These are phyloP conservation scores for Xylota segnis DNA, from an alignment of 2,888 invertebrate species.

Conservation along the genomic window DNA sequence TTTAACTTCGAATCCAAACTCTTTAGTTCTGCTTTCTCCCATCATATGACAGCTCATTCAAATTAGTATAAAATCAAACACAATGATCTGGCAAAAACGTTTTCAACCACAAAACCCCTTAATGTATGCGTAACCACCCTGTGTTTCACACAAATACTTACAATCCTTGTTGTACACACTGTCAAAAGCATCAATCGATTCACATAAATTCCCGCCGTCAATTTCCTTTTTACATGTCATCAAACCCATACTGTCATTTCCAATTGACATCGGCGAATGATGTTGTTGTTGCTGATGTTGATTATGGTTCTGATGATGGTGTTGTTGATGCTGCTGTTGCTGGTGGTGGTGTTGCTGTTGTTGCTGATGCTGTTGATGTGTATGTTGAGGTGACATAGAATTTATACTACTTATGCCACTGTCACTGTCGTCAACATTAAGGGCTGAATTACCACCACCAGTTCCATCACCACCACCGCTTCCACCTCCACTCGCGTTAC, in stretches of 20 bases:
- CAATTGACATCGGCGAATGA: constrained; percentile 69
- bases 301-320: constrained; percentile 77
- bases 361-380: constrained; percentile 78
- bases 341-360: constrained; percentile 79
- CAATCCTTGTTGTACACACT: constrained; percentile 83
- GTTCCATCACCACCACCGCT: constrained; percentile 52
- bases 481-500: constrained; percentile 62
- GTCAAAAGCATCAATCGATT: constrained; percentile 83
- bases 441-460: constrained; percentile 69
- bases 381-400: constrained; percentile 77
- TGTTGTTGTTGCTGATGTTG: constrained; percentile 78
- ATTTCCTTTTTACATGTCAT: constrained; percentile 82
- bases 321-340: constrained; percentile 78
- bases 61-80: too few species aligned
- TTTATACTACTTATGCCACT: constrained; percentile 75
- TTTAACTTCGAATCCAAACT: too few species aligned
- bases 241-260: constrained; percentile 78
- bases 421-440: constrained; percentile 77
- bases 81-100: too few species aligned
- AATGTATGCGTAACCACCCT: constrained; percentile 3
- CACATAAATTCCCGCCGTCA: constrained; percentile 81
- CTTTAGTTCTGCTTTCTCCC: too few species aligned
- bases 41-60: too few species aligned
- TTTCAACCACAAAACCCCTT: constrained; percentile 59
- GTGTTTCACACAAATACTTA: constrained; percentile 80